phyloP scores from a whole-genome alignment of 1,140 invertebrate species.

The Zaprionus tsacasi region DNA sequence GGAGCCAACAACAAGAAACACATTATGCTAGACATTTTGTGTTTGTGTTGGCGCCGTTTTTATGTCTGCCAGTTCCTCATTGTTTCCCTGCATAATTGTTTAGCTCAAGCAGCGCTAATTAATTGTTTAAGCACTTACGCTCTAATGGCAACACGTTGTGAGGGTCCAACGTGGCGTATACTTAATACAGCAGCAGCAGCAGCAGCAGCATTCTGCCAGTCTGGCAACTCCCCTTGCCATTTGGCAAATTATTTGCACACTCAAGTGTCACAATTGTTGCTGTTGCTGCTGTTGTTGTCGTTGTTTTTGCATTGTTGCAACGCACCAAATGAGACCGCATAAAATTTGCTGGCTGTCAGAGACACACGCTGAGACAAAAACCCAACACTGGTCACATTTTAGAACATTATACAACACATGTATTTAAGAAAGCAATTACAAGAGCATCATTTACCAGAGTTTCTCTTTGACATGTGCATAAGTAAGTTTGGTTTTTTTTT shows the following conservation, averaged over 20 bases:
- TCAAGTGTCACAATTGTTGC: constrained; percentile 69
- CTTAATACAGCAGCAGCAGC: constrained; percentile 16
- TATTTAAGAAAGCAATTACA: no score
- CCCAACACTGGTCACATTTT: constrained; percentile 9
- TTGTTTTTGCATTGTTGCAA: constrained; percentile 32
- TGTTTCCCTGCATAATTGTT: constrained; percentile 48
- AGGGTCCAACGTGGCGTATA: constrained; percentile 51
- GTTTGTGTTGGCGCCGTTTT: constrained; percentile 47
- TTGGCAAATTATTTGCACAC: constrained; percentile 67
- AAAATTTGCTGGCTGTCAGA: constrained; percentile 53
- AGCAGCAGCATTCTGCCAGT: constrained; percentile 13
- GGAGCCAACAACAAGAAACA: no score
- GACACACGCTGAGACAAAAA: constrained; percentile 29
- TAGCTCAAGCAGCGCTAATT: constrained; percentile 67
- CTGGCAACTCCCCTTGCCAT: neutral
- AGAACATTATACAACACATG: constrained; percentile 51
- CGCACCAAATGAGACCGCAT: constrained; percentile 67
- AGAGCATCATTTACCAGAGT: no score
- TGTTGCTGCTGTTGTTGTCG: neutral
- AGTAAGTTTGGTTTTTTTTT: no score
- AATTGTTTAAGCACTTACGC: constrained; percentile 74
- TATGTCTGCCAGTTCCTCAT: constrained; percentile 45
- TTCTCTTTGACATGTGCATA: no score
- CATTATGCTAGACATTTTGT: constrained; percentile 54
- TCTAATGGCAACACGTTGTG: constrained; percentile 61